Percentiles rank a stretch among this genome's conserved stretches.
These are phyloP conservation scores for Leptosomus discolor DNA, from an alignment of 2,113 vertebrate species.

Conservation along the genomic window DNA sequence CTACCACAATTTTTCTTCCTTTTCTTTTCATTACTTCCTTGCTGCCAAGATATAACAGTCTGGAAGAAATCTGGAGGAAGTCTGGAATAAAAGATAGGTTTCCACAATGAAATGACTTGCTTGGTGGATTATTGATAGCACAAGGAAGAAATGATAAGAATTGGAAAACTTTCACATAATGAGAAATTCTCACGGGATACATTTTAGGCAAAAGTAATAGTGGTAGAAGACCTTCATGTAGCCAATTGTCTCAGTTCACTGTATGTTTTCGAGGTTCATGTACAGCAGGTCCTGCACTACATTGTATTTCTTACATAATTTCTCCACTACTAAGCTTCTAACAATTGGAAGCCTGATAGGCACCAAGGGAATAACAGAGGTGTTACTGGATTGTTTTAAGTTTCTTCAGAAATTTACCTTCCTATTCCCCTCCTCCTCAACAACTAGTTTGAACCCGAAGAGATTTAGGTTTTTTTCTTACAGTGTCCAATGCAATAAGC, in stretches of 20 bases:
- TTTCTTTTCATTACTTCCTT: neutral
- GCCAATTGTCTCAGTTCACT: neutral
- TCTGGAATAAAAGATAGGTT: neutral
- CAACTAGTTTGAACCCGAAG: neutral
- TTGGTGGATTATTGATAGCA: neutral
- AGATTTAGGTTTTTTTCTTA: neutral
- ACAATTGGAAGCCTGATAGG: neutral
- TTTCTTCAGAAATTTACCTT: neutral
- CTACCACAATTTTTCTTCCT: neutral
- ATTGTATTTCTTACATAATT: neutral
- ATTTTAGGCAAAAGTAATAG: neutral
- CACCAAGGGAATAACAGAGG: neutral
- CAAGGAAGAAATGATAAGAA: neutral
- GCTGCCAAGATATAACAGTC: neutral
- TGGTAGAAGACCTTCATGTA: neutral
- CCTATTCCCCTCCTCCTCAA: neutral
- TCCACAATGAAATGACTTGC: neutral
- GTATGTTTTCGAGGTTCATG: neutral
- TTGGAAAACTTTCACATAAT: neutral
- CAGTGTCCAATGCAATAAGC: neutral
- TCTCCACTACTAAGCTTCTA: neutral
- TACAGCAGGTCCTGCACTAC: neutral
- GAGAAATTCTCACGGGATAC: neutral
- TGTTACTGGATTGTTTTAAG: neutral
- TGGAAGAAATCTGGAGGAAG: neutral